Base-by-base conservation (phyloP, 2,113 vertebrate species). In the Gambusia affinis region DNA sequence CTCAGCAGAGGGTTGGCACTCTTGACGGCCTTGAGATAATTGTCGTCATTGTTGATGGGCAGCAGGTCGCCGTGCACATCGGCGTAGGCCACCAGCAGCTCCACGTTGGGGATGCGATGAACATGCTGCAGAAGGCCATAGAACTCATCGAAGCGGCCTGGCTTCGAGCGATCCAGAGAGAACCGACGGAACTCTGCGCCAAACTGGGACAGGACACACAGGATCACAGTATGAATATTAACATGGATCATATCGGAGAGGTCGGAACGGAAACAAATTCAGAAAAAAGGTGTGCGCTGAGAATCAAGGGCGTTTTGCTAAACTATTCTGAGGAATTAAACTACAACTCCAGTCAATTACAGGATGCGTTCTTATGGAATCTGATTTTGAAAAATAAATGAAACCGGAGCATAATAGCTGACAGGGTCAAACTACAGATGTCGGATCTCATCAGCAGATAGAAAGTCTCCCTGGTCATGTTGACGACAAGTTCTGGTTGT, bases 41-140 rank as follows among this genome's bases (percentile, higher is more conserved):
- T 99, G 88, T 99, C 98, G 3, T 99, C 97, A 0, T 99, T 99
- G 88, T 99, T 99, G 89, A 99, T 99, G 27, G 98, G 98, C 73
- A 99, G 92, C 54, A 99, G 93, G 91, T 99, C 98, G 1, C 98
- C 98, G 0, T 99, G 97, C 83, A 99, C 82, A 60, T 99, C 98
- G 0, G 96, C 96, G 28, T 99, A 99, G 15, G 97, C 98, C 87
- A 99, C 96, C 67, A 99, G 85, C 65, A 99, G 90, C 12, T 99
- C 98, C 11, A 97, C 95, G 0, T 98, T 99, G 57, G 98, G 98
- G 68, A 99, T 98, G 85, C 97, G 97, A 84, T 99, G 98, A 24
- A 99, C 97, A 0, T 98, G 97, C 75, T 99, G 98, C 72, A 99
- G 72, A 28, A 99, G 94, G 66, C 97, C 97, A 37, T 99, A 98